Evolutionary conservation across 1,140 invertebrate genomes (phyloP).

Genomic region (Helicoverpa zea): DNA sequence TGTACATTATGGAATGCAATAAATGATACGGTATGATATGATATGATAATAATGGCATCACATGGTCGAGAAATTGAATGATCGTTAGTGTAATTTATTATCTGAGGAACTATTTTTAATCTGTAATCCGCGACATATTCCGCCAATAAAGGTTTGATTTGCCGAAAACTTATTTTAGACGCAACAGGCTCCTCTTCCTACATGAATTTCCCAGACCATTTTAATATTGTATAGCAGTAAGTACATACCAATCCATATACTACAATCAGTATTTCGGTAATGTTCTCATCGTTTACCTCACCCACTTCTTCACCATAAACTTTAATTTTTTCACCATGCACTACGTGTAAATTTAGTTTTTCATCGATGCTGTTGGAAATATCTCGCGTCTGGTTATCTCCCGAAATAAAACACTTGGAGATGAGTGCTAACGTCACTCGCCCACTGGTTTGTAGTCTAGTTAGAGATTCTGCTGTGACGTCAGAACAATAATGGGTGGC

Average conservation of each 20-base stretch:
- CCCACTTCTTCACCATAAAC: not conserved
- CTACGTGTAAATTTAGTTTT: constrained; percentile 35
- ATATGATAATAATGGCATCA: too few relatives aligned
- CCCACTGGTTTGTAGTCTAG: constrained; percentile 7
- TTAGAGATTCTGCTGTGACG: constrained; percentile 24
- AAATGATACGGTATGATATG: too few relatives aligned
- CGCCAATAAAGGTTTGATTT: too few relatives aligned
- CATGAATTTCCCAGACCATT: too few relatives aligned
- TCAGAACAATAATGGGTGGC: not conserved
- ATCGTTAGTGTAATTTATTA: too few relatives aligned
- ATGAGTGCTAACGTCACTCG: constrained; percentile 39
- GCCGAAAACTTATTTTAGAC: too few relatives aligned
- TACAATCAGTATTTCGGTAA: not conserved
- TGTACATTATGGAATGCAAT: too few relatives aligned
- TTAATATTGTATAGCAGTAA: too few relatives aligned
- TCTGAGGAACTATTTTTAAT: too few relatives aligned
- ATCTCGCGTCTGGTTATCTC: constrained; percentile 37
- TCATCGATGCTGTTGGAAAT: constrained; percentile 31
- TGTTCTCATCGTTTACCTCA: not conserved
- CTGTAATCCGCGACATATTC: too few relatives aligned
- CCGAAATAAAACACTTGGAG: constrained; percentile 43
- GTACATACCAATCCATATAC: not conserved
- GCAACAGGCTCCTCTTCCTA: too few relatives aligned
- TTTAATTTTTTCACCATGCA: not conserved
- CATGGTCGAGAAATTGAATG: too few relatives aligned